Evolutionary conservation across 2,888 invertebrate species (phyloP).

Genomic region (Eupeodes luniger): DNA sequence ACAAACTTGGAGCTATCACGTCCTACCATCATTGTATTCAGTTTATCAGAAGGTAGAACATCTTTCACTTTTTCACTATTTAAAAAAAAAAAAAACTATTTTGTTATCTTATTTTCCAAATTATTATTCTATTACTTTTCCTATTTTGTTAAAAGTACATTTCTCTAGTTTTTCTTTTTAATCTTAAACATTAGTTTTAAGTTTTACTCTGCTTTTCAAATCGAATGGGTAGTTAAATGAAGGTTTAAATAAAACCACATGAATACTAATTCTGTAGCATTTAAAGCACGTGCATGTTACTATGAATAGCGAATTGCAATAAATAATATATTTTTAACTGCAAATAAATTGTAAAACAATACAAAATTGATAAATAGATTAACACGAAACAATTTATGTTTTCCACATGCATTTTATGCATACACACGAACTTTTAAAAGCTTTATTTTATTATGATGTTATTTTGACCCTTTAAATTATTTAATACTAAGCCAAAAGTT

Average conservation of each 20-base stretch:
- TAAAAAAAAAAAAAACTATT: slow-evolving; percentile 20
- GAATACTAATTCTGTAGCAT: slow-evolving; percentile 4
- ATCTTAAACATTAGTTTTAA: slow-evolving; percentile 10
- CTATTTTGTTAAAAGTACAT: not conserved
- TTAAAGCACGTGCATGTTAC: slow-evolving; percentile 57
- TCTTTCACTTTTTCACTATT: slow-evolving; percentile 62
- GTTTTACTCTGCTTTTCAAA: slow-evolving; percentile 20
- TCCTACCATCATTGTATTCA: slow-evolving; percentile 92
- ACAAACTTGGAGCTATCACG: slow-evolving; percentile 93
- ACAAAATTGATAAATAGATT: not conserved
- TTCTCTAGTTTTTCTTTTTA: slow-evolving; percentile 2
- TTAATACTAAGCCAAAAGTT: too few species aligned
- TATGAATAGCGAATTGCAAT: not conserved
- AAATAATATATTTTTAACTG: not conserved
- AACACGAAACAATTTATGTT: not conserved
- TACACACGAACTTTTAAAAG: not conserved
- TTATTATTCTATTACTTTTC: slow-evolving; percentile 7
- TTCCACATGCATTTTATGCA: not conserved
- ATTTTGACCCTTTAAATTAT: too few species aligned
- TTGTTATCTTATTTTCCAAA: slow-evolving; percentile 7
- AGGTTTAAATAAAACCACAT: not conserved
- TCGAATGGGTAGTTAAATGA: slow-evolving; percentile 18
- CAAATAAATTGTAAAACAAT: not conserved
- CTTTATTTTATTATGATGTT: not conserved
- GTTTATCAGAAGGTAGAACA: slow-evolving; percentile 91